phyloP scores from a whole-genome alignment of 2,797 vertebrate genomes.

The Bradypus variegatus region DNA sequence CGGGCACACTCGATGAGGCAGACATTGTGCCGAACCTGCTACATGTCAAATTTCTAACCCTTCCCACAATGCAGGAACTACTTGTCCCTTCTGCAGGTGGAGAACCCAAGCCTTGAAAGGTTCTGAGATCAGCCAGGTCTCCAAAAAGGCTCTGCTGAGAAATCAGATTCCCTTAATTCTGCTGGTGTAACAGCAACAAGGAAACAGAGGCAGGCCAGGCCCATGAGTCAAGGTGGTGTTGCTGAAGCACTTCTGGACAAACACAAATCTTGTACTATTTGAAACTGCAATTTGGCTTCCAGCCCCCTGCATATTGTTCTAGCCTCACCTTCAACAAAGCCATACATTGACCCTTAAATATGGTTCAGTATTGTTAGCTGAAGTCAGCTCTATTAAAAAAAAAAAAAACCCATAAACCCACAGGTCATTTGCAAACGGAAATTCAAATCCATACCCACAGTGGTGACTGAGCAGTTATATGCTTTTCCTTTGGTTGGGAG shows the following conservation, averaged over 20 bases:
- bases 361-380: neutral
- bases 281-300: neutral
- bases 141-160: conserved; percentile 2
- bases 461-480: neutral
- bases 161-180: neutral
- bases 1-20: neutral
- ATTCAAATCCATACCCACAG: neutral
- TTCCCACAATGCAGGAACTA: neutral
- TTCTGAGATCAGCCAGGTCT: neutral
- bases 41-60: neutral
- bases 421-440: conserved; percentile 20
- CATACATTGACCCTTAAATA: neutral
- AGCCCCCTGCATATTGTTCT: neutral
- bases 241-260: conserved; percentile 1
- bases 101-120: neutral
- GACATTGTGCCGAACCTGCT: neutral
- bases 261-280: neutral
- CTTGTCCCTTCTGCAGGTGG: neutral
- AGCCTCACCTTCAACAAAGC: neutral
- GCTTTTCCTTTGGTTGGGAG: neutral
- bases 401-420: neutral
- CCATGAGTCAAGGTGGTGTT: neutral
- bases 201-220: neutral
- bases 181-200: neutral
- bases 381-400: neutral